Percentiles rank a stretch among this genome's conserved stretches.
Evolutionary conservation across 2,797 vertebrate species (phyloP).

Genomic region (Gephyroberyx darwinii): DNA sequence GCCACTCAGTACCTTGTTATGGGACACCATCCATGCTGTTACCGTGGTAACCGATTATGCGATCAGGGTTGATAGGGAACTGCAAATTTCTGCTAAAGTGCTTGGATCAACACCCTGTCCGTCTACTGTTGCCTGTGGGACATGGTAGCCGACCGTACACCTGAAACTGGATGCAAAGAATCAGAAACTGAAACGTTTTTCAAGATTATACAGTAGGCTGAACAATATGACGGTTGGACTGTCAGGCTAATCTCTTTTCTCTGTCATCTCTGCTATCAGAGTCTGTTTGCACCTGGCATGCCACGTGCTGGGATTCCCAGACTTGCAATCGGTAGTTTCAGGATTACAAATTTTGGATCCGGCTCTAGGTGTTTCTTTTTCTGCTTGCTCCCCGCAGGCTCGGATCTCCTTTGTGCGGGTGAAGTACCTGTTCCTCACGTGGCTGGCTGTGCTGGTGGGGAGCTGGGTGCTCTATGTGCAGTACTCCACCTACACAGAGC

Average conservation of each 20-base stretch:
- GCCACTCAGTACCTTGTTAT: slow-evolving; percentile 21
- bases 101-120: neutral
- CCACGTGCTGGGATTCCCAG: neutral
- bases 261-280: no score
- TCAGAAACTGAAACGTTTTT: neutral
- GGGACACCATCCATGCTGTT: slow-evolving; percentile 28
- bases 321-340: neutral
- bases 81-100: neutral
- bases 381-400: slow-evolving; percentile 78
- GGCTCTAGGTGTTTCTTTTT: slow-evolving; percentile 5
- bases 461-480: slow-evolving; percentile 98
- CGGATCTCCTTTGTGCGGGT: slow-evolving; percentile 93
- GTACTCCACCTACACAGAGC: slow-evolving; percentile 95
- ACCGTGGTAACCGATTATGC: slow-evolving; percentile 50
- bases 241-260: no score
- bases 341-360: neutral
- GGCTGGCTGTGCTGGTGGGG: slow-evolving; percentile 95
- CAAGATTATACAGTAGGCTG: neutral
- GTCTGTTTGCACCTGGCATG: neutral
- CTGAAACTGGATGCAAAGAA: neutral
- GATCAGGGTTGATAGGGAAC: slow-evolving; percentile 39
- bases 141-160: no score
- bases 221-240: no score
- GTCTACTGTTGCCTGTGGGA: no score
- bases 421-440: slow-evolving; percentile 98